Base-by-base conservation (phyloP, 30 jellyfish, hydroid and myxozoan species). In the Catostylus mosaicus region DNA sequence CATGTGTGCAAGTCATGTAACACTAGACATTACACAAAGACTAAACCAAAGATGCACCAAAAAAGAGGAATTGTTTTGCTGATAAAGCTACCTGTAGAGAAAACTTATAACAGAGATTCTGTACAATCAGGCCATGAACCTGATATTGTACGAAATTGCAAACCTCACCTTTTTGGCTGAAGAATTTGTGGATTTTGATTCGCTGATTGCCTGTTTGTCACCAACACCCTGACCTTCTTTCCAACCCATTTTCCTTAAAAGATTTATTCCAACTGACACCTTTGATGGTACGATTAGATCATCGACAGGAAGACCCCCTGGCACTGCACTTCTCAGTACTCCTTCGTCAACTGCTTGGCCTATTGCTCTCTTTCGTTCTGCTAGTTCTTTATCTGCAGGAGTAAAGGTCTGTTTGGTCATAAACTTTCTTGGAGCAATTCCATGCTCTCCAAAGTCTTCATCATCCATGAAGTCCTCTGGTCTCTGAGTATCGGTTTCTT, bases 391-490 rank as follows among this genome's bases (percentile, higher is more conserved):
- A 8, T 88, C 96, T 68, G 34, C 84, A 0, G 94, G 79, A 4
- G 88, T 54, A 68, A 82, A 95, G 18, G 75, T 57, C 4, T 77
- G 78, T 38, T 81, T 85, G 7, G 99, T 87, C 80, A 60, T 75
- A 24, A 89, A 71, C 30, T 46, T 75, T 47, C 86, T 79, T 1
- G 99, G 99, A 22, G 99, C 99, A 23, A 95, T 95, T 37, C 99
- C 99, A 77, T 66, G 75, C 29, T 95, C 98, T 18, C 94, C 94
- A 38, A 85, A 87, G 75, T 95, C 99, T 57, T 95, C 99, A 18
- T 95, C 99, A 62, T 95, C 99, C 99, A 95, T 95, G 59, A 89
- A 95, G 84, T 95, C 97, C 59, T 95, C 99, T 23, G 98, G 99
- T 67, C 63, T 88, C 43, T 57, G 89, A 1, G 56, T 30, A 3